Conservation (phyloP, 2,797 vertebrate genomes). For the Acestrorhynchus altus region DNA sequence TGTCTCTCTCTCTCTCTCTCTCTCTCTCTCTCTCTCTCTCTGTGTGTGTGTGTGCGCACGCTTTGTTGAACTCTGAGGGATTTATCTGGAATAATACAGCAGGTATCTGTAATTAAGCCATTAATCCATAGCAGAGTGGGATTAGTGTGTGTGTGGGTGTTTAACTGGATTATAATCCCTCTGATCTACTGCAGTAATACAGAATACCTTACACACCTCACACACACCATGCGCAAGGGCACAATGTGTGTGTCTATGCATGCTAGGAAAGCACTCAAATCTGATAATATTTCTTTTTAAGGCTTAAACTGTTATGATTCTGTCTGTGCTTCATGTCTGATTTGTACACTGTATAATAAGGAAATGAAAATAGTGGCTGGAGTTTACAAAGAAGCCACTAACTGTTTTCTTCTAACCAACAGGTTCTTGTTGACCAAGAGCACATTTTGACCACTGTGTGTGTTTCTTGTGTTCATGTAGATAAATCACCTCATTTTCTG, state of each 20-base stretch:
- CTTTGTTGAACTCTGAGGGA: not conserved
- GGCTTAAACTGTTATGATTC: no score
- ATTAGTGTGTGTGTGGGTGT: constrained; percentile 36
- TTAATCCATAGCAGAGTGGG: not conserved
- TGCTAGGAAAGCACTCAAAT: no score
- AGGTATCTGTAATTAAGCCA: constrained; percentile 32
- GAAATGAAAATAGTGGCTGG: no score
- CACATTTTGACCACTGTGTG: not conserved
- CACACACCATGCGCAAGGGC: not conserved
- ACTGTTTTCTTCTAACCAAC: no score
- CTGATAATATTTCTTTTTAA: no score
- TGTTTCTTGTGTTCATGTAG: constrained; percentile 33
- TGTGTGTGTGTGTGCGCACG: not conserved
- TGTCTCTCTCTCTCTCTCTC: no score
- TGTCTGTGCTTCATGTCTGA: no score
- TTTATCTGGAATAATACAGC: not conserved
- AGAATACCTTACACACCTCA: not conserved
- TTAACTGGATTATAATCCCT: constrained; percentile 48
- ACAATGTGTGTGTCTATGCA: not conserved
- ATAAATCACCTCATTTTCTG: constrained; percentile 94
- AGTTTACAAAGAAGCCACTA: no score
- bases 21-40: no score
- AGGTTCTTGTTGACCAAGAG: no score
- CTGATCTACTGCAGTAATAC: constrained; percentile 33
- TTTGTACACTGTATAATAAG: no score